Base-by-base conservation (phyloP, 2,113 vertebrate species). In the Lycaon pictus region DNA sequence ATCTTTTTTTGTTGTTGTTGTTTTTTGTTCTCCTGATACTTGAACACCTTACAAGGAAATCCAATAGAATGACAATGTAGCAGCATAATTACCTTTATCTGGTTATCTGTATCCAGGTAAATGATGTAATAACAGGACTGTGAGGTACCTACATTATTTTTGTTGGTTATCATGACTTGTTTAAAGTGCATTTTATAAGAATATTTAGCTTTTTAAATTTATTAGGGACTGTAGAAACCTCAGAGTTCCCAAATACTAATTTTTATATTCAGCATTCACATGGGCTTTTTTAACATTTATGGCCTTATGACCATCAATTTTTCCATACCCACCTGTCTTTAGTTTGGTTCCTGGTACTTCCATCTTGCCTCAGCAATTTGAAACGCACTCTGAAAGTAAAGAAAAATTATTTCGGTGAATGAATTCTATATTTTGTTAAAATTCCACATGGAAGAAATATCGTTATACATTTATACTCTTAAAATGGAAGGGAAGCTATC, bases 291-390 rank as follows among this genome's bases (percentile, higher is more conserved):
- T 74, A 69, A 82, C 3, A 0, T 29, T 80, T 86, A 22, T 5
- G 95, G 95, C 95, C 80, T 98, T 97, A 55, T 88, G 56, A 88
- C 48, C 27, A 2, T 89, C 53, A 86, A 48, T 81, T 65, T 94
- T 95, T 83, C 48, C 37, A 65, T 74, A 48, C 35, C 85, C 27
- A 11, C 60, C 51, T 95, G 71, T 60, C 32, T 86, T 88, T 65
- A 12, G 35, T 92, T 69, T 87, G 72, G 43, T 55, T 96, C 69
- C 69, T 91, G 5, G 1, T 82, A 15, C 93, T 85, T 71, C 35
- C 23, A 11, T 77, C 51, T 87, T 90, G 48, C 35, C 55, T 80
- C 27, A 85, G 55, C 15, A 76, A 51, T 79, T 74, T 23, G 43
- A 82, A 58, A 62, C 72, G 69, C 27, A 71, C 35, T 71, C 58